Base-by-base conservation (phyloP, 30 jellyfish, hydroid and myxozoan genomes). In the Chrysaora quinquecirrha region DNA sequence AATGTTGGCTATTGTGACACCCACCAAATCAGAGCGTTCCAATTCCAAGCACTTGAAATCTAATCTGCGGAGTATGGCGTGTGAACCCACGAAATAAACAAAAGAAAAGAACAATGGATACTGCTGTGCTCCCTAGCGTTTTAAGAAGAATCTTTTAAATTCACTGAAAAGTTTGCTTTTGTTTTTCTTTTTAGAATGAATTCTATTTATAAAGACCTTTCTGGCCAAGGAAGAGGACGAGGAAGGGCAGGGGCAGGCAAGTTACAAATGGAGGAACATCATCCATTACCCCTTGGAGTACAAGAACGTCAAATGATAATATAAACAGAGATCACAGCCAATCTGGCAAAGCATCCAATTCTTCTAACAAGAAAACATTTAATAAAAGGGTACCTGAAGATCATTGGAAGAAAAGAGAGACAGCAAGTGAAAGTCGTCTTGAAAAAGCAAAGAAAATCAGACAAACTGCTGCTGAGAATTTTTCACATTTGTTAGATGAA, bases 401-500 rank as follows among this genome's bases (percentile, higher is more conserved):
- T 0, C 69, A 82, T 1, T 82, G 92, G 92, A 68, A 56, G 52
- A 64, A 12, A 0, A 82, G 85, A 46, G 92, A 82, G 48, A 52
- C 77, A 2, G 92, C 92, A 25, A 50, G 92, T 21, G 92, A 82
- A 58, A 30, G 73, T 29, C 79, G 92, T 20, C 80, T 82, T 18
- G 85, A 82, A 46, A 82, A 82, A 46, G 92, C 92, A 70, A 82
- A 46, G 73, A 60, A 70, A 60, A 82, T 82, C 49, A 69, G 63
- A 31, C 49, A 82, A 46, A 47, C 30, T 1, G 92, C 92, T 2
- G 96, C 96, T 48, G 96, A 58, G 21, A 87, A 71, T 31, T 80
- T 64, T 64, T 60, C 89, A 29, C 80, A 87, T 61, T 38, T 80
- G 31, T 50, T 72, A 11, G 96, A 71, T 4, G 89, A 71, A 27